These are phyloP conservation scores for Zaprionus nigranus DNA, from an alignment of 1,140 invertebrate species.

Conservation along the genomic window DNA sequence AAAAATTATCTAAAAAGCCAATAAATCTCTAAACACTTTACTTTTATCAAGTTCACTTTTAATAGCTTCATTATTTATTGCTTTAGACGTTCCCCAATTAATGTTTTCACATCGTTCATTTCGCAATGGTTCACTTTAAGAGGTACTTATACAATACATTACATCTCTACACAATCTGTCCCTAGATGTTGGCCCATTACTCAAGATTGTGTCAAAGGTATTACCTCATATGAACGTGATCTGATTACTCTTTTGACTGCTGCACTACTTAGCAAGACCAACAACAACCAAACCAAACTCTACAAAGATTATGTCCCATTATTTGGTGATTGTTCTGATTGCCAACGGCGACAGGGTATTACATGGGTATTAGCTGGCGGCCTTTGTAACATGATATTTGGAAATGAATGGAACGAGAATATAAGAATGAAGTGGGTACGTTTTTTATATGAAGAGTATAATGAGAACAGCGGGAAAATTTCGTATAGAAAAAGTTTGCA, in stretches of 20 bases:
- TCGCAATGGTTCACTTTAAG: neutral
- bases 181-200: conserved; percentile 19
- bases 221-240: conserved; percentile 40
- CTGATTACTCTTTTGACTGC: conserved; percentile 12
- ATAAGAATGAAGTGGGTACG: neutral
- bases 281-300: conserved; percentile 2
- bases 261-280: conserved; percentile 20
- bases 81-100: neutral
- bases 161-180: conserved; percentile 3
- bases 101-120: neutral
- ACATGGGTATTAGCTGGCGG: conserved; percentile 18
- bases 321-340: conserved; percentile 28
- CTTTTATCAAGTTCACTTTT: neutral
- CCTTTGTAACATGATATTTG: neutral
- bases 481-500: neutral
- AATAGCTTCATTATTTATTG: neutral
- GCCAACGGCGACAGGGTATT: conserved; percentile 20
- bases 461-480: neutral
- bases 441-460: neutral
- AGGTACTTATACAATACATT: neutral
- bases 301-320: conserved; percentile 29
- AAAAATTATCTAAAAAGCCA: no score
- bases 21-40: neutral
- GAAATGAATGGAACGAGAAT: no score
- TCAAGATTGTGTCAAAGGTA: conserved; percentile 52